These are phyloP conservation scores for Drosophila limbata DNA, from an alignment of 2,888 invertebrate species.

Conservation along the genomic window DNA sequence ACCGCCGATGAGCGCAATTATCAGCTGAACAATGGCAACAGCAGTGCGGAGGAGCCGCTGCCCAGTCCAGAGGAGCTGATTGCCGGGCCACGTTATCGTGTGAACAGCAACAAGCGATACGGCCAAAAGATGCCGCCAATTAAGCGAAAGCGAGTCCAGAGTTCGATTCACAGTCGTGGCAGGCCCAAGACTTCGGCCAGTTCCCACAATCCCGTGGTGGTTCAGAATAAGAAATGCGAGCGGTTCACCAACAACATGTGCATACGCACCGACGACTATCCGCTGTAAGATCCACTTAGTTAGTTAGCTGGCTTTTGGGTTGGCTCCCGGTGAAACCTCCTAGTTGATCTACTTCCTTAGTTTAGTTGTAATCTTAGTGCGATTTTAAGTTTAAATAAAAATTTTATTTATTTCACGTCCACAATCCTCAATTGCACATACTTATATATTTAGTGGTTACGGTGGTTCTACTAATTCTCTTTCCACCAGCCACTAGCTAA, in stretches of 20 bases:
- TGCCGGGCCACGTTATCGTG: conserved; percentile 78
- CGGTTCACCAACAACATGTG: conserved; percentile 91
- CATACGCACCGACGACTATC: conserved; percentile 90
- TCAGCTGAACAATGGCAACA: conserved; percentile 40
- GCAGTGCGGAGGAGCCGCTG: conserved; percentile 72
- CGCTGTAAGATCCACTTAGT: conserved; percentile 88
- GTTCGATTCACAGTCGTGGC: conserved; percentile 37
- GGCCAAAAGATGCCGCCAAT: conserved; percentile 51
- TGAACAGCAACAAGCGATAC: conserved; percentile 65
- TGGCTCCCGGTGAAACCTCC: conserved; percentile 12
- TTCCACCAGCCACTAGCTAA: conserved; percentile 12
- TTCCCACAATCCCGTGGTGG: conserved; percentile 72
- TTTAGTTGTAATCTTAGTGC: conserved; percentile 36
- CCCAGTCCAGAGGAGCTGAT: conserved; percentile 84
- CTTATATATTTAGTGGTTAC: conserved; percentile 55
- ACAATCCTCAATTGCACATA: conserved; percentile 54
- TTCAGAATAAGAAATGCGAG: conserved; percentile 86
- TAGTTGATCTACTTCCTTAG: conserved; percentile 18
- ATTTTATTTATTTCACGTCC: conserved; percentile 58
- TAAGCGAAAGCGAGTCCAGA: conserved; percentile 79
- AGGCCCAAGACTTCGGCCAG: conserved; percentile 81
- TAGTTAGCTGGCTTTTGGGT: conserved; percentile 46
- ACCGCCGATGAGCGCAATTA: conserved; percentile 45
- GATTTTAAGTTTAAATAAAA: conserved; percentile 56
- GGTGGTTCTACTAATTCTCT: conserved; percentile 37